These are phyloP conservation scores for Panorpa germanica DNA, from an alignment of 2,888 invertebrate genomes.

Conservation along the genomic window DNA sequence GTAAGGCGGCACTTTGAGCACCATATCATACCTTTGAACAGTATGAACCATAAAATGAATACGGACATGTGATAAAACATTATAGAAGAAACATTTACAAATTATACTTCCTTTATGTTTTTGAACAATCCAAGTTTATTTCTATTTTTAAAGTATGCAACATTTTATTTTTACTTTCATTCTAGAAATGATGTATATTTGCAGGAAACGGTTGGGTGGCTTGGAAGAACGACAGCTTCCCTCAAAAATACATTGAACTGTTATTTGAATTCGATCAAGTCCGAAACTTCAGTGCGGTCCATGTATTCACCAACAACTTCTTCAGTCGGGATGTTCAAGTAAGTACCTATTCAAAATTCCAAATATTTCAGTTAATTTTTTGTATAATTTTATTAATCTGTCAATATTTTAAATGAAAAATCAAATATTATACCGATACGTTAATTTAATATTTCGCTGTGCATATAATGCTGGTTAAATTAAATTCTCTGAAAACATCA, in stretches of 20 bases:
- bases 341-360: constrained; percentile 14
- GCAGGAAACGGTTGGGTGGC: constrained; percentile 57
- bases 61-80: no score
- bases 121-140: constrained; percentile 1
- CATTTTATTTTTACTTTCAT: constrained; percentile 5
- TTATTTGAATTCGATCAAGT: constrained; percentile 50
- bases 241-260: constrained; percentile 37
- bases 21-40: no score
- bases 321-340: constrained; percentile 48
- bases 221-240: constrained; percentile 41
- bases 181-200: constrained; percentile 13
- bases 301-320: constrained; percentile 51
- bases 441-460: no score
- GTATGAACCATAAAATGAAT: no score
- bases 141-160: constrained; percentile 4
- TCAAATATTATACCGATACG: no score
- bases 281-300: constrained; percentile 44
- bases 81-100: no score
- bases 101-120: background rate
- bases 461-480: no score
- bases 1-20: no score
- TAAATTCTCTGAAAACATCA: no score
- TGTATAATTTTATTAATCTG: constrained; percentile 3
- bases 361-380: background rate
- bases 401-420: background rate